phyloP scores from a whole-genome alignment of 2,888 invertebrate genomes.

The Acrocyrtus sp. region DNA sequence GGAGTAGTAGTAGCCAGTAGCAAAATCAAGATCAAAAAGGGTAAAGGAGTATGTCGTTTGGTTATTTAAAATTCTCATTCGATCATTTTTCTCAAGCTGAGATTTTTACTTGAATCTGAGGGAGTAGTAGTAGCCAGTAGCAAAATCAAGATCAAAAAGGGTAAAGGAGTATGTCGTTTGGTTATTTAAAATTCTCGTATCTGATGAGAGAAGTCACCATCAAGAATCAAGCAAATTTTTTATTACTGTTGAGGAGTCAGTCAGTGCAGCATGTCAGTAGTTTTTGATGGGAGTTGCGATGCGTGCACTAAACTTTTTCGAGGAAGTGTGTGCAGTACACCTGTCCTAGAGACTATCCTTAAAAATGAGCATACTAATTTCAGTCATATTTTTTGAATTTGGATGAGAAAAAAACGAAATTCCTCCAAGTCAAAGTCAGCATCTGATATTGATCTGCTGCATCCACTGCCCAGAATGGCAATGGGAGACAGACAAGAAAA shows the following conservation, averaged over 20 bases:
- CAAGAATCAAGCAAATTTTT: neutral
- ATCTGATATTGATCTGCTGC: neutral
- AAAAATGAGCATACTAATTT: neutral
- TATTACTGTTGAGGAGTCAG: neutral
- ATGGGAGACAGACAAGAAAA: neutral
- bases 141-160: no score
- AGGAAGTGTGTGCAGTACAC: no score
- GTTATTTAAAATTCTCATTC: neutral
- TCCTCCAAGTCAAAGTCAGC: neutral
- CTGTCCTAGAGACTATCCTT: no score
- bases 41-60: no score
- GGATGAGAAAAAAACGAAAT: neutral
- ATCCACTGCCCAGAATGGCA: neutral
- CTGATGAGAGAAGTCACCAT: no score
- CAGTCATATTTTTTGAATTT: neutral
- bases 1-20: neutral
- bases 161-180: no score
- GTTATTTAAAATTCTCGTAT: no score
- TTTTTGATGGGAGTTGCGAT: no score
- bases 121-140: neutral
- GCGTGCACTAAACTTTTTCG: no score
- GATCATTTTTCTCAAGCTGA: neutral
- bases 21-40: no score
- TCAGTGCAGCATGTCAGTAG: no score
- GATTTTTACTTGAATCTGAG: no score